Evolutionary conservation across 2,888 invertebrate species (phyloP).

Genomic region (Drosophila atroscutellata): DNA sequence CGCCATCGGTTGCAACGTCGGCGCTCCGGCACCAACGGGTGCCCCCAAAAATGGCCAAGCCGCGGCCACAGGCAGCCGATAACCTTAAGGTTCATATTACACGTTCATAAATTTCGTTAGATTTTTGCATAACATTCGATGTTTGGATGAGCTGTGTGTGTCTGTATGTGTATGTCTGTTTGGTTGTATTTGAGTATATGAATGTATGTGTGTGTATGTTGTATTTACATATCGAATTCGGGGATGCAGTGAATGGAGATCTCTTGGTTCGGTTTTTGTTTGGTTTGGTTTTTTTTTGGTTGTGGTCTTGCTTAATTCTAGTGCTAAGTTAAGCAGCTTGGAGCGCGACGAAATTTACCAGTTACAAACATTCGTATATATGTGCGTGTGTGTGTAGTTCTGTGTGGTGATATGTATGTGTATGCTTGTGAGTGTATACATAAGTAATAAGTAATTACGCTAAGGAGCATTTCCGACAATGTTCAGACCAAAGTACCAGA

Average conservation of each 20-base stretch:
- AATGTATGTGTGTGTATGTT: conserved; percentile 9
- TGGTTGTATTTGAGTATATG: conserved; percentile 36
- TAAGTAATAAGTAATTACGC: conserved; percentile 69
- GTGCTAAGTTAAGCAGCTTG: conserved; percentile 72
- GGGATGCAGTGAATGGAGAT: conserved; percentile 54
- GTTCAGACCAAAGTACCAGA: conserved; percentile 79
- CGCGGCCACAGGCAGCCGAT: conserved; percentile 91
- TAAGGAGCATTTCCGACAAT: conserved; percentile 78
- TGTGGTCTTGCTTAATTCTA: conserved; percentile 60
- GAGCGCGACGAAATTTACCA: conserved; percentile 68
- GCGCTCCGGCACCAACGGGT: conserved; percentile 85
- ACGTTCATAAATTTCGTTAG: conserved; percentile 61
- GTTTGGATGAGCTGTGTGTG: conserved; percentile 32
- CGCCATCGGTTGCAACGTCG: conserved; percentile 87
- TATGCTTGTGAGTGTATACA: conserved; percentile 53
- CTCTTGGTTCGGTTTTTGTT: conserved; percentile 37
- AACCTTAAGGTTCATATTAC: conserved; percentile 86
- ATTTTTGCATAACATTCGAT: conserved; percentile 40
- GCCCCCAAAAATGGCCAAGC: conserved; percentile 91
- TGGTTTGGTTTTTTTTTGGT: conserved; percentile 33
- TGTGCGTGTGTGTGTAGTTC: conserved; percentile 29
- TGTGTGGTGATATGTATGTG: conserved; percentile 27
- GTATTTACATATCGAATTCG: conserved; percentile 59
- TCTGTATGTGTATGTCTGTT: not conserved
- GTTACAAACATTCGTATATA: conserved; percentile 55